Evolutionary conservation across 2,797 vertebrate genomes (phyloP).

Genomic region (Mus minutoides): DNA sequence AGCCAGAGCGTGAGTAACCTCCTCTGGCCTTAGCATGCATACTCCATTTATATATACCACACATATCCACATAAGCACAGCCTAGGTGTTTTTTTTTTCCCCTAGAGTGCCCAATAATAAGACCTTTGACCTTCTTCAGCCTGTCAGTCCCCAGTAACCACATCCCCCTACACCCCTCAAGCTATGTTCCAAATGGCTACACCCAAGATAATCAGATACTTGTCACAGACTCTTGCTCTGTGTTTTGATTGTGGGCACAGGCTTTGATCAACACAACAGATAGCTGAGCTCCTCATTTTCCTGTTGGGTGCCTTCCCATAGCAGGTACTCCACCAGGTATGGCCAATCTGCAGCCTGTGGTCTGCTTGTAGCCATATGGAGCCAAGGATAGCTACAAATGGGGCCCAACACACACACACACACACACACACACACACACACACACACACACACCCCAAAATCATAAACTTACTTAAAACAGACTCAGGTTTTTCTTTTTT

Average conservation of each 20-base stretch:
- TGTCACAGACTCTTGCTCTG: conserved; percentile 69
- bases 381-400: not conserved
- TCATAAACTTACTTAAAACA: not conserved
- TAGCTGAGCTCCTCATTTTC: conserved; percentile 37
- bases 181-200: conserved; percentile 39
- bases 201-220: not conserved
- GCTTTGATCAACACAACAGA: conserved; percentile 70
- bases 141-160: not conserved
- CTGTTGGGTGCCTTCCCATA: conserved; percentile 55
- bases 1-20: not conserved
- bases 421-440: too few relatives aligned
- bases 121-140: not conserved
- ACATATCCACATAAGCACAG: not conserved
- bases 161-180: not conserved
- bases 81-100: not conserved
- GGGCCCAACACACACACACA: not conserved
- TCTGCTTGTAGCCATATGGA: not conserved
- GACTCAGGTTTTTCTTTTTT: not conserved
- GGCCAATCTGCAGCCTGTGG: not conserved
- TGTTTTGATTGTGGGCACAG: conserved; percentile 72
- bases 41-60: not conserved
- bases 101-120: not conserved
- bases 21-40: not conserved
- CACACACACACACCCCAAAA: not conserved
- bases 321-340: not conserved